Percentiles rank a stretch among this genome's conserved stretches.
Conservation (phyloP, 2,113 vertebrate species). For the Neogale vison region DNA sequence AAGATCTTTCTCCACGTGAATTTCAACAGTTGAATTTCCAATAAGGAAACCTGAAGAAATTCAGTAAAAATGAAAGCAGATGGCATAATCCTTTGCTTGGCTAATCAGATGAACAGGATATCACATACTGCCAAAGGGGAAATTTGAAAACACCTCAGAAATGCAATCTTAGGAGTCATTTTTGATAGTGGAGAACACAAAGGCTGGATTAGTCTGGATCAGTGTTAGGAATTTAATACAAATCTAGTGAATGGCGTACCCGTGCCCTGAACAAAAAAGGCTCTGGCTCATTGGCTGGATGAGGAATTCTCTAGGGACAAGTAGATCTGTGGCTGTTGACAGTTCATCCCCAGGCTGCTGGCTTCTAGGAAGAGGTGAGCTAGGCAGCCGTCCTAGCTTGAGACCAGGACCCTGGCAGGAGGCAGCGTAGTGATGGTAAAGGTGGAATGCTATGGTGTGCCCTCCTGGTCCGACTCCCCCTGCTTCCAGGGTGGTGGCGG, state of each 20-base stretch:
- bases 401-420: neutral
- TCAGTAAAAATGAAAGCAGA: neutral
- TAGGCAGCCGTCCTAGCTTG: too few species aligned
- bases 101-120: neutral
- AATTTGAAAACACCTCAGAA: neutral
- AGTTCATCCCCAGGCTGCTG: neutral
- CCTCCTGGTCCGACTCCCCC: neutral
- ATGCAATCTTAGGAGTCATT: neutral
- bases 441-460: neutral
- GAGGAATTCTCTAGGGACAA: neutral
- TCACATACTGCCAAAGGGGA: neutral
- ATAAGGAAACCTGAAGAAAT: neutral
- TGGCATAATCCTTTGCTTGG: neutral
- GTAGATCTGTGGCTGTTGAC: neutral
- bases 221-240: neutral
- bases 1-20: neutral
- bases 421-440: rapidly evolving
- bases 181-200: neutral
- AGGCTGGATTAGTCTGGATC: neutral
- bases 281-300: neutral
- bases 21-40: neutral
- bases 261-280: neutral
- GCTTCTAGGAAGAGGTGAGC: neutral
- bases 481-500: too few species aligned
- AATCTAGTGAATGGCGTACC: neutral